phyloP scores from a whole-genome alignment of 2,797 vertebrate species.

The Gymnoscopelus microlampas region DNA sequence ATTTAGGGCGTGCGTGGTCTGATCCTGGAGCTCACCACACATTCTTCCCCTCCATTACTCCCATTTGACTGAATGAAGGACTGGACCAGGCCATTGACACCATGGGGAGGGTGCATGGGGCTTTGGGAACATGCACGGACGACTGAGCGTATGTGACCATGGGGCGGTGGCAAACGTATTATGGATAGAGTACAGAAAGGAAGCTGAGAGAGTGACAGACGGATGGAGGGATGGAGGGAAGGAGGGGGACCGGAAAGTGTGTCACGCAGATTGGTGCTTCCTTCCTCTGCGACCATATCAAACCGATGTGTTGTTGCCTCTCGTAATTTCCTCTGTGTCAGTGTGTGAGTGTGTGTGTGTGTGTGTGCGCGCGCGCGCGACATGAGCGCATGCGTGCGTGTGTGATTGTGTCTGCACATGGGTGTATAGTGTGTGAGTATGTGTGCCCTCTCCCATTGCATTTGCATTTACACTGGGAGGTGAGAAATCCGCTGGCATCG shows the following conservation, averaged over 20 bases:
- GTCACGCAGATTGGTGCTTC: slow-evolving; percentile 47
- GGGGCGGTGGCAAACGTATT: too few species aligned
- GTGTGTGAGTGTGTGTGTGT: neutral
- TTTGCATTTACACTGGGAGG: neutral
- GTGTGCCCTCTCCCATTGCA: too few species aligned
- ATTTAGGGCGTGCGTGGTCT: slow-evolving; percentile 70
- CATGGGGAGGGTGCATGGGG: neutral
- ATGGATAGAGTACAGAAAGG: slow-evolving; percentile 1
- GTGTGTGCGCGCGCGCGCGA: neutral
- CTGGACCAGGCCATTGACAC: slow-evolving; percentile 19
- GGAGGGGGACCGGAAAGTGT: slow-evolving; percentile 51
- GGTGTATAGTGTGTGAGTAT: neutral
- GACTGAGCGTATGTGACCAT: too few species aligned
- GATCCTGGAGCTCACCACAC: slow-evolving; percentile 68
- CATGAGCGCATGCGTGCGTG: neutral
- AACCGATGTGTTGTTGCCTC: too few species aligned
- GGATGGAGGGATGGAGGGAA: slow-evolving; percentile 28
- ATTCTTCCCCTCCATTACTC: slow-evolving; percentile 75
- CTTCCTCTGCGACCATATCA: slow-evolving; percentile 7
- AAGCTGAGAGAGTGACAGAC: slow-evolving; percentile 25
- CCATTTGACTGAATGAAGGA: slow-evolving; percentile 58
- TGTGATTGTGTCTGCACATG: too few species aligned
- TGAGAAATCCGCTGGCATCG: slow-evolving; percentile 22
- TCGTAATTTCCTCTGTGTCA: too few species aligned
- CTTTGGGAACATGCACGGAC: neutral